Conservation (phyloP, 2,888 invertebrate species). For the Scelioninae gen. 1 region DNA sequence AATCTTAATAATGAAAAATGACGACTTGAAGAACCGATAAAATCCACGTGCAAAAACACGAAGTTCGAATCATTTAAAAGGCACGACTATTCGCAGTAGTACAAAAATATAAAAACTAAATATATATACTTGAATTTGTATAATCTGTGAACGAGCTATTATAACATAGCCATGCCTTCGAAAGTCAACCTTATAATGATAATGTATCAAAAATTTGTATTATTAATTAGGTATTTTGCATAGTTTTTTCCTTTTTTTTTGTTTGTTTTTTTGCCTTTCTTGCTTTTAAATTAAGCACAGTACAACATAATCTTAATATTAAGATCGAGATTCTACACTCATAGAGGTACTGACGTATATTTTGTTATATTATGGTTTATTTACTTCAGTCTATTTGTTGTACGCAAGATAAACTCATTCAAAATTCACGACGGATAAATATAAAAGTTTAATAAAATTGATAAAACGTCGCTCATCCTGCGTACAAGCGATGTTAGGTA, state of each 20-base stretch:
- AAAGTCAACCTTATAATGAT: constrained; percentile 62
- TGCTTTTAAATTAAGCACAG: constrained; percentile 48
- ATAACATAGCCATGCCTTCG: constrained; percentile 71
- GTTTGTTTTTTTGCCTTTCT: constrained; percentile 9
- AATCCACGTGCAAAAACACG: constrained; percentile 41
- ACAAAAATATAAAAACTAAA: constrained; percentile 80
- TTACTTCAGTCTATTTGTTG: constrained; percentile 53
- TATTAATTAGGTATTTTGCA: constrained; percentile 44
- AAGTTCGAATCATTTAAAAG: constrained; percentile 76
- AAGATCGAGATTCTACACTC: constrained; percentile 52
- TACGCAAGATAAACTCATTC: constrained; percentile 41
- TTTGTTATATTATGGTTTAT: constrained; percentile 40
- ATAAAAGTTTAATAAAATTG: constrained; percentile 6
- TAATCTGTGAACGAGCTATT: constrained; percentile 70
- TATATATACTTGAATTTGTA: constrained; percentile 70
- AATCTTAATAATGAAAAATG: constrained; percentile 33
- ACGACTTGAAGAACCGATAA: constrained; percentile 36
- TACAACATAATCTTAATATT: constrained; percentile 56
- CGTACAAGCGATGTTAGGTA: constrained; percentile 36
- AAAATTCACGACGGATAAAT: constrained; percentile 6
- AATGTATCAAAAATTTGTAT: constrained; percentile 63
- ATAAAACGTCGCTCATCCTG: constrained; percentile 31
- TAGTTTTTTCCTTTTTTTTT: constrained; percentile 3
- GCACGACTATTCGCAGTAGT: constrained; percentile 79
- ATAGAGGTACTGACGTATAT: constrained; percentile 43